These are phyloP conservation scores for Caenorhabditis brenneri DNA, from an alignment of 1,140 invertebrate species.

Conservation along the genomic window DNA sequence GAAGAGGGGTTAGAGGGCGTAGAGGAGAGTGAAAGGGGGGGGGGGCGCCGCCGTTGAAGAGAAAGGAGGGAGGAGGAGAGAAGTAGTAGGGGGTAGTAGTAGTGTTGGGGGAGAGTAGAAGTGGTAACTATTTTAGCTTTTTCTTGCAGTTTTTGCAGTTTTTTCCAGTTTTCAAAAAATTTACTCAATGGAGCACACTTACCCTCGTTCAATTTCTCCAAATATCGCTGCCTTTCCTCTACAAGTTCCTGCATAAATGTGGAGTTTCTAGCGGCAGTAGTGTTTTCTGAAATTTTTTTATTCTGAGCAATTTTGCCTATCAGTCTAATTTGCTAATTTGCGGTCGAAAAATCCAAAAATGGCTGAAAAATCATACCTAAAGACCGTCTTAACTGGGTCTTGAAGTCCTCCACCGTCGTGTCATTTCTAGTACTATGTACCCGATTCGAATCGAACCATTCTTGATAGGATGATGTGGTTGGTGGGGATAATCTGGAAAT, in stretches of 20 bases:
- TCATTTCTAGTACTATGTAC: conserved; percentile 34
- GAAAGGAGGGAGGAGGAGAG: not conserved
- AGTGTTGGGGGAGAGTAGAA: not conserved
- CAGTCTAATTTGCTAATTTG: too few relatives aligned
- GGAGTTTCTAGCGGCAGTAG: not conserved
- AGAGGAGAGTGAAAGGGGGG: not conserved
- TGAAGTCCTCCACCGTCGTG: not conserved
- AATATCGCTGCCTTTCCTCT: not conserved
- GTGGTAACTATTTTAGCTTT: not conserved
- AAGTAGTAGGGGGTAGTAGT: not conserved
- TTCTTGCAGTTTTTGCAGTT: too few relatives aligned
- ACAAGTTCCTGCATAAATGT: not conserved
- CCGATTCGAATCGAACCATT: conserved; percentile 28
- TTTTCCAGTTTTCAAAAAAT: too few relatives aligned
- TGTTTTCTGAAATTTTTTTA: not conserved
- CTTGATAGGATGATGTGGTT: conserved; percentile 16
- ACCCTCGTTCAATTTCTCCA: conserved; percentile 24
- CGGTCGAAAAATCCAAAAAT: too few relatives aligned
- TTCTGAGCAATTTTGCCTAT: not conserved
- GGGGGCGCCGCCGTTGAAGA: not conserved
- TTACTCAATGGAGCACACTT: not conserved
- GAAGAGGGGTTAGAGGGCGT: not conserved
- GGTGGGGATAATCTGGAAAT: conserved; percentile 1
- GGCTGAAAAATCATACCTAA: too few relatives aligned
- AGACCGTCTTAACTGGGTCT: not conserved